Evolutionary conservation across 2,113 vertebrate genomes (phyloP), one percentile per base, ranked within the genome.

Genomic region (Ancistrus triradiatus): DNA sequence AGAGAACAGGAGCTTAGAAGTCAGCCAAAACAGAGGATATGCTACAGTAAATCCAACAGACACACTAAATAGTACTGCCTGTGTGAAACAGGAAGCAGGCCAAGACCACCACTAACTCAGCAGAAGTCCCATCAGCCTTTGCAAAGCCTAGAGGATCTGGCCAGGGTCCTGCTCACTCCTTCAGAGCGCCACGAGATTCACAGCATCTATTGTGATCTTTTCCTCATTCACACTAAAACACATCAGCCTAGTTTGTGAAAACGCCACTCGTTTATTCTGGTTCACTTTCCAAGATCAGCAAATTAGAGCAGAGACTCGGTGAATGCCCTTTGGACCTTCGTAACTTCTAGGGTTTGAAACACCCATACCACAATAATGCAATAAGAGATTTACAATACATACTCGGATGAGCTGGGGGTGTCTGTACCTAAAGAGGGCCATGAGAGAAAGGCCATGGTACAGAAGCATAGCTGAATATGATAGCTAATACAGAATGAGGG

Each of bases 1-100:
- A 62, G 62, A 38, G 47, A 44, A 62, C 24, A 42, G 63, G 53
- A 63, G 53, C 40, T 48, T 52, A 72, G 46, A 77, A 68, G 72
- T 74, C 76, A 77, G 69, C 76, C 76, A 77, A 74, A 42, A 44
- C n/a, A 31, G 28, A 33, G 48, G 19, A 57, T 59, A 59, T 44
- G 31, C 47, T 51, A 63, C 27, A 27, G 70, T 38, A 51, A 50
- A 49, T 51, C 37, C 21, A 17, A 57, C 31, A 58, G 24, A 31
- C 14, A 71, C 42, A 27, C 27, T 13, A 27, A 33, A 18, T 61
- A 43, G 22, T 14, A n/a, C 46, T 53, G 24, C 38, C 56, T 57
- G 25, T 27, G 40, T 59, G 14, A 18, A 46, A n/a, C 40, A 52
- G 27, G 49, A 52, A 66, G 31, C 44, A 17, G 59, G 44, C 18